phyloP scores from a whole-genome alignment of 2,797 vertebrate genomes.

The Sebastolobus alascanus region DNA sequence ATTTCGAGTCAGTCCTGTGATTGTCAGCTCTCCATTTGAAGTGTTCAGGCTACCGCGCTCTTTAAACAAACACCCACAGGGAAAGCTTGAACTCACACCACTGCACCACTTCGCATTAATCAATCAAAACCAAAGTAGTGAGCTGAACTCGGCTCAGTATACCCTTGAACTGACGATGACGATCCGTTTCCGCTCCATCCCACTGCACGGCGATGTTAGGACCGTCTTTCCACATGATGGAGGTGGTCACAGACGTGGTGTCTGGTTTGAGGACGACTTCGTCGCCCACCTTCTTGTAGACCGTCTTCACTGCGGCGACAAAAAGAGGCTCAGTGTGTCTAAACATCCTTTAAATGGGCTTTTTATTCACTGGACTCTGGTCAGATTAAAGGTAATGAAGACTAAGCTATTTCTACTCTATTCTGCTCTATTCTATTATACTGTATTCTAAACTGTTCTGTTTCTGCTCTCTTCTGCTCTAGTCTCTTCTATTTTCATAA shows the following conservation, averaged over 20 bases:
- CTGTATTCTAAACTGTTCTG: not conserved
- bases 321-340: not conserved
- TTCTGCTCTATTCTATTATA: not conserved
- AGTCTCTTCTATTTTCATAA: not conserved
- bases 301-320: fast-evolving
- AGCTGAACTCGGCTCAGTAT: not conserved
- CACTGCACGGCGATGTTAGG: fast-evolving
- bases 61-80: constrained; percentile 6
- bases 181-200: fast-evolving
- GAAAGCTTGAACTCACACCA: fast-evolving
- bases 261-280: constrained; percentile 23
- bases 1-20: fast-evolving
- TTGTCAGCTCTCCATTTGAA: constrained; percentile 49
- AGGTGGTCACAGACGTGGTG: fast-evolving
- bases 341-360: not conserved
- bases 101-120: not conserved
- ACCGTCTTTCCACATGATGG: constrained; percentile 26
- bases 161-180: constrained; percentile 36
- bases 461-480: not conserved
- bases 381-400: not conserved
- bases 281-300: constrained; percentile 31
- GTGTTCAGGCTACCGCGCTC: not conserved
- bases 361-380: not conserved
- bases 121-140: not conserved
- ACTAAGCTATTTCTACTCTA: not conserved